These are phyloP conservation scores for Aphidoletes aphidimyza DNA, from an alignment of 2,888 invertebrate species.

Conservation along the genomic window DNA sequence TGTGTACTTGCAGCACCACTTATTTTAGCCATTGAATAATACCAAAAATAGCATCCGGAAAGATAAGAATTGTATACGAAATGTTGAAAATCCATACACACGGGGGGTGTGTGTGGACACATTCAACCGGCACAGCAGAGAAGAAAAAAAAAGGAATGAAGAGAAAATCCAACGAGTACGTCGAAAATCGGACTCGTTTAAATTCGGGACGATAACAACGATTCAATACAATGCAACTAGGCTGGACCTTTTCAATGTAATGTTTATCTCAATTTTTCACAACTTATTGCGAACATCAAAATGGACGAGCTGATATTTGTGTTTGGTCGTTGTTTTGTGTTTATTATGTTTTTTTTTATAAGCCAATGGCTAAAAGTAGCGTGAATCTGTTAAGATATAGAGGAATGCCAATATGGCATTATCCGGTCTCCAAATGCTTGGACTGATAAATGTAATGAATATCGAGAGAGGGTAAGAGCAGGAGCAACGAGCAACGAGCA, in stretches of 20 bases:
- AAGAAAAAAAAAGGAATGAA: too few species aligned
- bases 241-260: not conserved
- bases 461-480: too few species aligned
- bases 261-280: conserved; percentile 40
- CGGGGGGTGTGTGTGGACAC: too few species aligned
- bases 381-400: not conserved
- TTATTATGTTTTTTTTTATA: not conserved
- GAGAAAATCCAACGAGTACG: too few species aligned
- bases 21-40: not conserved
- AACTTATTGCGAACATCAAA: conserved; percentile 36
- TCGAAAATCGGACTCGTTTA: conserved; percentile 24
- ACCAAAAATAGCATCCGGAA: not conserved
- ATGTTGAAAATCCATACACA: too few species aligned
- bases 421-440: too few species aligned
- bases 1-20: not conserved
- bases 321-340: not conserved
- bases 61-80: conserved; percentile 26
- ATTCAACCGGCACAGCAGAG: too few species aligned
- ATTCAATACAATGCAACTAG: not conserved
- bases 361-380: not conserved
- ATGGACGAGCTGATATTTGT: conserved; percentile 20
- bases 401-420: not conserved
- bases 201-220: not conserved
- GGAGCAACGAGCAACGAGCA: too few species aligned
- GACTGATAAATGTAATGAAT: not conserved